Evolutionary conservation across 2,797 vertebrate genomes (phyloP).

Genomic region (Gallinago nigripennis): DNA sequence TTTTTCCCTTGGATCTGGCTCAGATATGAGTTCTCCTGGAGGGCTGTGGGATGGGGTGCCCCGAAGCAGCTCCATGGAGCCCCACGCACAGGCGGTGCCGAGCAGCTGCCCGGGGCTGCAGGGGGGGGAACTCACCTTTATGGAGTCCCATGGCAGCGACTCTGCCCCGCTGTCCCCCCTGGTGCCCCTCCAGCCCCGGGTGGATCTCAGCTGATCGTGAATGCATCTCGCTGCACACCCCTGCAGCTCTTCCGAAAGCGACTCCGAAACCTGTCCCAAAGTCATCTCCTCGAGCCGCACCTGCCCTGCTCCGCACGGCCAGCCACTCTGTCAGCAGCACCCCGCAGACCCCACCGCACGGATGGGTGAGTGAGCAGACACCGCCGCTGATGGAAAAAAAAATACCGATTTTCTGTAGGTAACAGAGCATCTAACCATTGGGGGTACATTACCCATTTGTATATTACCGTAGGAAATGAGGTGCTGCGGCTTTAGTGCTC

Average conservation of each 20-base stretch:
- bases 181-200: neutral
- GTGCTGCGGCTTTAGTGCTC: neutral
- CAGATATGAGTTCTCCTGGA: slow-evolving; percentile 11
- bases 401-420: neutral
- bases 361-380: neutral
- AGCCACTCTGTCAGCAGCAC: neutral
- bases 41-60: slow-evolving; percentile 5
- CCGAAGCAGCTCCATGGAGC: slow-evolving; percentile 10
- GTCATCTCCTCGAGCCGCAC: neutral
- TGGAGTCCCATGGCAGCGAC: neutral
- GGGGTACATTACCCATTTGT: neutral
- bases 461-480: neutral
- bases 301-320: neutral
- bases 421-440: neutral
- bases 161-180: neutral
- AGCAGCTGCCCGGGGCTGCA: neutral
- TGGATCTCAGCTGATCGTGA: neutral
- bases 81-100: neutral
- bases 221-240: neutral
- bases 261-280: neutral
- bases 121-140: neutral
- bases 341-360: neutral
- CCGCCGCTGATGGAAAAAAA: neutral
- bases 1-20: neutral
- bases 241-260: neutral